phyloP scores from a whole-genome alignment of 2,797 vertebrate species.

The Propithecus perrieri region DNA sequence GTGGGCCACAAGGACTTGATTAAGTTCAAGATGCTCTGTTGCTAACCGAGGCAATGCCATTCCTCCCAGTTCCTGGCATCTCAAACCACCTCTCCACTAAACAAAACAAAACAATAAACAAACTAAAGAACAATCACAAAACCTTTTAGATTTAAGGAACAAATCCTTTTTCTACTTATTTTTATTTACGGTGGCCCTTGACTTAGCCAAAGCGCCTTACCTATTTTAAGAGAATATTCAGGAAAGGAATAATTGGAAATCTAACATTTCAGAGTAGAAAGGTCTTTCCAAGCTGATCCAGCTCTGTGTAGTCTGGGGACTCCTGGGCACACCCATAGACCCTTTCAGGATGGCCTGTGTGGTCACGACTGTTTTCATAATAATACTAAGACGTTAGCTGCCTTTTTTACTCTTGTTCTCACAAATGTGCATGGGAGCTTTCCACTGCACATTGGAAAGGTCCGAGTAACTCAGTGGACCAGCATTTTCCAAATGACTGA shows the following conservation, averaged over 20 bases:
- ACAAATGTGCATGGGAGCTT: accelerated
- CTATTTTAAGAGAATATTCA: neutral
- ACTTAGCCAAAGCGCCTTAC: neutral
- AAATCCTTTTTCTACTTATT: neutral
- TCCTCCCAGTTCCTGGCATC: neutral
- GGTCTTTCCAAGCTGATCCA: neutral
- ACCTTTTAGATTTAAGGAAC: neutral
- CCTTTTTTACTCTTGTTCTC: neutral
- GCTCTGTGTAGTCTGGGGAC: neutral
- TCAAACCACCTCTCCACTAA: neutral
- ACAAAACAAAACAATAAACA: neutral
- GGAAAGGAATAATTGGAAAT: neutral
- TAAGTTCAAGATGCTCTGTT: neutral
- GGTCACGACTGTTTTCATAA: neutral
- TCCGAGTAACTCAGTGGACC: neutral
- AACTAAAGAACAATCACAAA: neutral
- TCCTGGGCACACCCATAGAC: neutral
- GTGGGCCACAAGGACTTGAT: neutral
- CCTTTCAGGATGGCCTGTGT: neutral
- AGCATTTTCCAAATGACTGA: neutral
- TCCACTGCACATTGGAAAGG: neutral
- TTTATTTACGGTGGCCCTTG: neutral
- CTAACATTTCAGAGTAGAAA: neutral
- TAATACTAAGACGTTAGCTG: neutral
- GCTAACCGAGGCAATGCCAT: neutral